These are phyloP conservation scores for Edolisoma coerulescens DNA, from an alignment of 2,113 vertebrate species.

Conservation along the genomic window DNA sequence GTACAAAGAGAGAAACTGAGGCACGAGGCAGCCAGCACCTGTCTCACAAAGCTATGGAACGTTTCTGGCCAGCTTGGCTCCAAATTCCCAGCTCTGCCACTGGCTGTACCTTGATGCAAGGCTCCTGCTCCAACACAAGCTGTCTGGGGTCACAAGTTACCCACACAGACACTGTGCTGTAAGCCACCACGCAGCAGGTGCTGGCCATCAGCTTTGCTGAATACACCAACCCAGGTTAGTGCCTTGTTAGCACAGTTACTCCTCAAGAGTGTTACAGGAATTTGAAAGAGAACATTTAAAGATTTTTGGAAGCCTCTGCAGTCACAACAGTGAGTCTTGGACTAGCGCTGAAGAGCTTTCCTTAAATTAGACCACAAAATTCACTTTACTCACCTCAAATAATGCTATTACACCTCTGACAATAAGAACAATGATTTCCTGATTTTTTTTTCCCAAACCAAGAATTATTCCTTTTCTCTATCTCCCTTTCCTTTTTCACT, in stretches of 20 bases:
- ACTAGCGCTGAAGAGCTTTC: not conserved
- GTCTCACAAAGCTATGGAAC: not conserved
- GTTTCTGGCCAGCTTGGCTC: not conserved
- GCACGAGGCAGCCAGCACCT: not conserved
- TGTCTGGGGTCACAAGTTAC: not conserved
- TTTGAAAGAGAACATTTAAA: not conserved
- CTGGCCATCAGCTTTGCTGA: not conserved
- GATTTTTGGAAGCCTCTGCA: not conserved
- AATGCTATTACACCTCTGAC: not conserved
- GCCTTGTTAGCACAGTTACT: not conserved
- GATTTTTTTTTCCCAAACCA: not conserved
- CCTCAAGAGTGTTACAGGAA: not conserved
- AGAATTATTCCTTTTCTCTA: not conserved
- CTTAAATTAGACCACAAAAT: not conserved
- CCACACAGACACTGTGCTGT: not conserved
- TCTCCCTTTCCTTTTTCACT: not conserved
- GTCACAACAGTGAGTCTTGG: rapidly evolving
- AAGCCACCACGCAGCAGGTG: rapidly evolving
- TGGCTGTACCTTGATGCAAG: not conserved
- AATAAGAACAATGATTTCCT: not conserved
- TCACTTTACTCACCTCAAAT: not conserved
- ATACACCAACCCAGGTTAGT: not conserved
- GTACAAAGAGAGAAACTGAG: not conserved
- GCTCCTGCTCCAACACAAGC: not conserved
- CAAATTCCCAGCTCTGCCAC: not conserved